Evolutionary conservation across 2,888 invertebrate genomes (phyloP), one percentile per base, ranked within the genome.

Genomic region (Harpalus rubripes): DNA sequence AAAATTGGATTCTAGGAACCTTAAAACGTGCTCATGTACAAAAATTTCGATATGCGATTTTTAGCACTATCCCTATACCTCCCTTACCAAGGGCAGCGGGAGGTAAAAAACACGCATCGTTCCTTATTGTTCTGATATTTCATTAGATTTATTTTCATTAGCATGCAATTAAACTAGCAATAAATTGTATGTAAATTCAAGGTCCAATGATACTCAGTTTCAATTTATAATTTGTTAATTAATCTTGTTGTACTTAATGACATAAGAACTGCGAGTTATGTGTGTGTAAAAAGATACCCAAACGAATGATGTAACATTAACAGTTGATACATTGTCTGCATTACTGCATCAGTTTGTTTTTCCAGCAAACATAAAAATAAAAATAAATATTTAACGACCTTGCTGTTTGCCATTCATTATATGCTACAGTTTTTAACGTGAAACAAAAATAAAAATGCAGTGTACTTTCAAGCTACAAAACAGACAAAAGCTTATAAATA

Each of bases 321-420:
- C 44, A 52, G 44, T 52, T 52, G 44, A 52, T 52, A 52, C 44
- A 52, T 52, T 52, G 44, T 52, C 12, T 52, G 12, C 44, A 52
- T 52, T 52, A 52, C 12, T 52, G 12, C 44, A 52, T 52, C 10
- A 52, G 44, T 10, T 8, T 12, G 44, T 52, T 52, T 52, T 52
- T 12, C 12, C 12, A 52, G 44, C 12, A 52, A 52, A 52, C 44
- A 52, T 52, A 52, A 52, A 52, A 52, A 52, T 52, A 52, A 52
- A 7, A 52, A 52, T 52, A 52, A 52, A 52, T 52, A 52, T 52
- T 52, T 52, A 52, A 52, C 44, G 44, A 52, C 44, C 44, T 52
- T 52, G 44, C 44, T 52, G 12, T 52, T 32, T 52, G 44, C 12
- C 44, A 52, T 52, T 52, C 12, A 12, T 52, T 52, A 52, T 52